Base-by-base conservation (phyloP, 1,140 invertebrate species). In the Danaus melanippus region DNA sequence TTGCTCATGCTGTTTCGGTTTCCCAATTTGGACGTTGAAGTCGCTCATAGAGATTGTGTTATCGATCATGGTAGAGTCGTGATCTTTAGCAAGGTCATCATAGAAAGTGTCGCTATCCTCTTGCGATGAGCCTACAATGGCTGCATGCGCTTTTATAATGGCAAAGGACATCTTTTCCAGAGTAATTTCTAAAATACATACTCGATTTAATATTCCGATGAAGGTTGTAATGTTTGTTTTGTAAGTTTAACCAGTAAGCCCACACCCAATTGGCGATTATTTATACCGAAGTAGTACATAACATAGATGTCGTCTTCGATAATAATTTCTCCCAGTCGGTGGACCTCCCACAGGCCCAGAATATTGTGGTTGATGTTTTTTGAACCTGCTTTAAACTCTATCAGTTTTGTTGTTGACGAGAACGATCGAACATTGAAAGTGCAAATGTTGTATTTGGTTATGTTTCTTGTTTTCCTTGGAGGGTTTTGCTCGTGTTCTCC, bases 401-500 rank as follows among this genome's bases (percentile, higher is more conserved):
- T 55, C 10, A 66, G 17, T 62, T 64, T 67, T 40, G 42, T 8
- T 45, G 56, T 48, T 11, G 67, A 56, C 10, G 62, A 69, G 53
- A 75, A 40, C 44, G 67, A 58, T 65, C 49, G 66, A 9, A 62
- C 63, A 21, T 72, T 75, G 1, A 66, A 32, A 9, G 66, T 68
- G 17, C 62, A 69, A 50, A 69, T 69, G 41, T 65, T 15, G 9
- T 62, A 62, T 50, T 66, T 64, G 1, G 6, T 58, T 51, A 48
- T 46, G 8, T 12, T 56, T 9, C 12, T 56, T 60, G 15, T 0
- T 6, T 12, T 54, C 39, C 42, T 66, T 63, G 57, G 66, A 52
- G 63, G 70, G 62, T 73, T 64, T 61, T 66, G 67, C 67, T 72
- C 67, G 57, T 53, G 32, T 42, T 60, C 66, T 68, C 62, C 66